Conservation (phyloP, 92 coral and sea anemone genomes). For the Plumapathes pennacea region DNA sequence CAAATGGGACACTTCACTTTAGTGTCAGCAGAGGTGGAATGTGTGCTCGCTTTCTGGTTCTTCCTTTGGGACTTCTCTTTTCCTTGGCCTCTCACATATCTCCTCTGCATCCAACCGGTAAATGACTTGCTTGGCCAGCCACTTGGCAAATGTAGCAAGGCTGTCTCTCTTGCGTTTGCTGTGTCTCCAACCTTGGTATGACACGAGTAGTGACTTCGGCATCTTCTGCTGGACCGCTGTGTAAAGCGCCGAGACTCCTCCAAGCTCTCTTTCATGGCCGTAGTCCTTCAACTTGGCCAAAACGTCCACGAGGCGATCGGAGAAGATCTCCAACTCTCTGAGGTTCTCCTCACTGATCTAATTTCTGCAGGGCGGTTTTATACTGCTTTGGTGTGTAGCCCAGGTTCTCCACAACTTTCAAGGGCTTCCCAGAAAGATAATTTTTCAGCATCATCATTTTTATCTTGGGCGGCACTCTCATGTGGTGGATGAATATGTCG, state of each 20-base stretch:
- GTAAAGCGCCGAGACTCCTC: slow-evolving; percentile 7
- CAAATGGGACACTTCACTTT: slow-evolving; percentile 12
- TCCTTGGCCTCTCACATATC: slow-evolving; percentile 1
- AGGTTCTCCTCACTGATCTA: slow-evolving; percentile 36
- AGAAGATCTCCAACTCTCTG: slow-evolving; percentile 39
- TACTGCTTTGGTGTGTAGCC: slow-evolving; percentile 31
- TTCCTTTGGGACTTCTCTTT: background rate
- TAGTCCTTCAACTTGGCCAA: slow-evolving; percentile 25
- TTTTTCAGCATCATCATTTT: slow-evolving; percentile 51
- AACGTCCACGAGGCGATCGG: slow-evolving; percentile 23
- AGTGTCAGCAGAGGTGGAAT: too few species aligned
- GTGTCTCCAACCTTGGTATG: slow-evolving; percentile 14
- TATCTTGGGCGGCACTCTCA: slow-evolving; percentile 29
- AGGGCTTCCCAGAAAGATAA: slow-evolving; percentile 18
- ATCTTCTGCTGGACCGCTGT: slow-evolving; percentile 24
- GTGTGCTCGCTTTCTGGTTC: too few species aligned
- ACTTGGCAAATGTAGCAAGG: slow-evolving; percentile 1
- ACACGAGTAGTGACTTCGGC: slow-evolving; percentile 15
- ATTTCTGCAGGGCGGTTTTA: slow-evolving; percentile 45
- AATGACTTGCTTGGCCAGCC: slow-evolving; percentile 22
- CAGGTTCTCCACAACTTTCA: slow-evolving; percentile 28
- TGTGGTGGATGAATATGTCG: slow-evolving; percentile 33
- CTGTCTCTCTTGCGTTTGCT: slow-evolving; percentile 4
- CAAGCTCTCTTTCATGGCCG: slow-evolving; percentile 22
- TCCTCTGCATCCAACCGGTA: slow-evolving; percentile 17